Conservation (phyloP, 2,888 invertebrate genomes). For the Euplagia quadripunctaria region DNA sequence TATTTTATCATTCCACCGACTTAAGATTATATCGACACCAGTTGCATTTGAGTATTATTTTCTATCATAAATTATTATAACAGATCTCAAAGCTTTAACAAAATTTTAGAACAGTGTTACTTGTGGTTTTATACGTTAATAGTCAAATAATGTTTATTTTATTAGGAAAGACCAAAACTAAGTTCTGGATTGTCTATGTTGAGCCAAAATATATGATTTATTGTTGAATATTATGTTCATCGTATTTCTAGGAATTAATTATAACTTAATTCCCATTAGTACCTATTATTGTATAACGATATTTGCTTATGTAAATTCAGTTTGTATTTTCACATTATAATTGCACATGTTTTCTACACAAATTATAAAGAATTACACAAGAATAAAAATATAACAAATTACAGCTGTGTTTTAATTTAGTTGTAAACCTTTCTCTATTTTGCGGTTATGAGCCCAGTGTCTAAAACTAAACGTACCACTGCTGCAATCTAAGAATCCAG, state of each 20-base stretch:
- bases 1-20: conserved; percentile 83
- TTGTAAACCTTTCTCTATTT: background rate
- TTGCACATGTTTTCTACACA: conserved; percentile 84
- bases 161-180: conserved; percentile 40
- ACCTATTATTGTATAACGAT: conserved; percentile 67
- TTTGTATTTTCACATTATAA: conserved; percentile 81
- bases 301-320: conserved; percentile 76
- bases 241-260: conserved; percentile 38
- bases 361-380: conserved; percentile 83
- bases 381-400: conserved; percentile 74
- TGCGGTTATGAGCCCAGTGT: too few species aligned
- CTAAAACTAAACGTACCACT: too few species aligned
- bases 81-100: conserved; percentile 71
- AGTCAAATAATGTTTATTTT: conserved; percentile 46
- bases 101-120: conserved; percentile 57
- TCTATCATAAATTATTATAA: conserved; percentile 56
- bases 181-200: conserved; percentile 5
- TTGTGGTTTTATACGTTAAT: conserved; percentile 51
- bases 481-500: too few species aligned
- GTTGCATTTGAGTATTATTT: conserved; percentile 79
- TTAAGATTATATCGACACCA: conserved; percentile 76
- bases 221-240: conserved; percentile 33
- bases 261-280: conserved; percentile 52
- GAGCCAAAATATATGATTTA: conserved; percentile 10
- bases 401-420: conserved; percentile 32